Base-by-base conservation (phyloP, 2,888 invertebrate genomes). In the Drosophila meridionalis region DNA sequence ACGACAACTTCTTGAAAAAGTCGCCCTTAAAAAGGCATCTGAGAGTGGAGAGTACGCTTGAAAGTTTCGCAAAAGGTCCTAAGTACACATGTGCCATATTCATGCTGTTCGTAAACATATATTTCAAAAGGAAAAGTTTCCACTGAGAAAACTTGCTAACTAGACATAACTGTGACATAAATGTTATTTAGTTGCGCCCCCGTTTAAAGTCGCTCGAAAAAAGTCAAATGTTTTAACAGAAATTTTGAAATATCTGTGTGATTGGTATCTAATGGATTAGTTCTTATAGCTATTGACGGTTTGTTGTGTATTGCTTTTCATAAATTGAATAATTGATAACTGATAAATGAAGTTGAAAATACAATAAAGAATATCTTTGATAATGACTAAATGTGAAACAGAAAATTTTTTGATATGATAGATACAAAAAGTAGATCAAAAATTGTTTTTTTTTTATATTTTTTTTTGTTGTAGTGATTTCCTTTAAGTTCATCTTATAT, bases 21-120 rank as follows among this genome's bases (percentile, higher is more conserved):
- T 76, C 63, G 60, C 30, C 43, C 40, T 36, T 34, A 58, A 57
- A 77, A 78, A 50, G 45, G 45, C 67, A 62, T 30, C 58, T 28
- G 32, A 63, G 52, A 68, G 52, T 55, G 79, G 57, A 79, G 74
- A 78, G 60, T 63, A 48, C 75, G 62, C 68, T 78, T 74, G 55
- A 76, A 76, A 76, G 50, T 76, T 76, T 34, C 20, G 52, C 73
- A 40, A 47, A 53, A 40, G 40, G 61, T 47, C 45, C 72, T 40
- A 53, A 69, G 69, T 61, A 68, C 68, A 68, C 48, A 71, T 59
- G 65, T 53, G 32, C 52, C 34, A 71, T 71, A 64, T 47, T 52
- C 38, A 52, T 26, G 30, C 58, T 28, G 36, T 9, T 38, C 32
- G 52, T 71, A 53, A 71, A 61, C 69, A 71, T 61, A 34, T 45